Evolutionary conservation across 2,888 invertebrate genomes (phyloP).

Genomic region (Amphipoea oculea): DNA sequence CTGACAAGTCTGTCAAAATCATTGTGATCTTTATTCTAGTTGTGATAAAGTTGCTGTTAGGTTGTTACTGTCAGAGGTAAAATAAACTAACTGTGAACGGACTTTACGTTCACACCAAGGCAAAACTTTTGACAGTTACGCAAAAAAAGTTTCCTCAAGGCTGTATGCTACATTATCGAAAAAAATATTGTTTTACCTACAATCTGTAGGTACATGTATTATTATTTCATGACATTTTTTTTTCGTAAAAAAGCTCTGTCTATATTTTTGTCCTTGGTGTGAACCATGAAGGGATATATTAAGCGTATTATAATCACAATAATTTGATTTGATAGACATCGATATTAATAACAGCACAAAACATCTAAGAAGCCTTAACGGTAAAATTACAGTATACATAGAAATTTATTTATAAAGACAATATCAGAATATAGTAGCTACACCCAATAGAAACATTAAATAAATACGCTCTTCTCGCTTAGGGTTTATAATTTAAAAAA

Average conservation of each 20-base stretch:
- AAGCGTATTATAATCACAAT: conserved; percentile 83
- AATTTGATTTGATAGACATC: conserved; percentile 75
- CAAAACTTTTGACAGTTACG: conserved; percentile 32
- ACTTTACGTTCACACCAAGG: conserved; percentile 53
- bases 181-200: not conserved
- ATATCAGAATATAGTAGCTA: conserved; percentile 79
- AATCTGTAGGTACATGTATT: not conserved
- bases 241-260: not conserved
- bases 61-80: not conserved
- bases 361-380: conserved; percentile 74
- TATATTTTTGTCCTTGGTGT: conserved; percentile 35
- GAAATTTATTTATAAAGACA: conserved; percentile 73
- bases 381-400: conserved; percentile 71
- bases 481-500: conserved; percentile 56
- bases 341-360: conserved; percentile 71
- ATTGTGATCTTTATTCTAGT: not conserved
- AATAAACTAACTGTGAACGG: not conserved
- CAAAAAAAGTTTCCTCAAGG: not conserved
- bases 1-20: not conserved
- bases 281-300: conserved; percentile 52
- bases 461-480: conserved; percentile 70
- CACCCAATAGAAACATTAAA: conserved; percentile 72
- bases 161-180: not conserved
- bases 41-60: not conserved
- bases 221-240: not conserved